A percentile compares a stretch with the other conserved stretches of the same genome.
phyloP scores from a whole-genome alignment of 2,797 vertebrate species.

The Lutjanus campechanus region DNA sequence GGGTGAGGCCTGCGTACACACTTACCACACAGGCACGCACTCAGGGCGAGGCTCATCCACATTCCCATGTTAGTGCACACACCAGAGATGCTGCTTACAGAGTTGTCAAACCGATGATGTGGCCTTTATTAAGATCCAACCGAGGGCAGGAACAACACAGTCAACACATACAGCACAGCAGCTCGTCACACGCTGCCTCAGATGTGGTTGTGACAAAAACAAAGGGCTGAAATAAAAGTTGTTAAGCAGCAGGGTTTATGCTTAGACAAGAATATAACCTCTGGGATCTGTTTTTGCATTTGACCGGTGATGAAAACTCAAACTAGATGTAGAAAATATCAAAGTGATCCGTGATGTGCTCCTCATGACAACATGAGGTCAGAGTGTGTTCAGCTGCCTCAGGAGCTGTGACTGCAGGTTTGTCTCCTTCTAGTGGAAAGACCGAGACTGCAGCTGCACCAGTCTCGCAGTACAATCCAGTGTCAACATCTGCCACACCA shows the following conservation, averaged over 20 bases:
- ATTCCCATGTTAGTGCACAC: slow-evolving; percentile 62
- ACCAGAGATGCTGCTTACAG: slow-evolving; percentile 53
- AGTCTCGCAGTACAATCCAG: background rate
- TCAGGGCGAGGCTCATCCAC: slow-evolving; percentile 72
- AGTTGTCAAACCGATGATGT: slow-evolving; percentile 59
- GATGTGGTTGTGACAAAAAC: slow-evolving; percentile 35
- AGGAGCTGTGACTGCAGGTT: slow-evolving; percentile 41
- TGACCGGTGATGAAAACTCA: slow-evolving; percentile 29
- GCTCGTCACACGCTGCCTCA: slow-evolving; percentile 25
- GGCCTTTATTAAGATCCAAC: slow-evolving; percentile 64
- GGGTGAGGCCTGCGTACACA: slow-evolving; percentile 58
- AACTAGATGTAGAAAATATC: slow-evolving; percentile 34
- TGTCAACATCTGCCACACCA: background rate
- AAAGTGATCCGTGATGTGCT: slow-evolving; percentile 11
- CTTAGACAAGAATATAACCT: slow-evolving; percentile 23
- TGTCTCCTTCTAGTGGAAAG: slow-evolving; percentile 78
- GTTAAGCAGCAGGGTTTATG: slow-evolving; percentile 32
- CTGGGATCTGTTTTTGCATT: slow-evolving; percentile 41
- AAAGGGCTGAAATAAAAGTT: slow-evolving; percentile 23
- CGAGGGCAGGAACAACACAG: slow-evolving; percentile 42
- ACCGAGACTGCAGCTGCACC: slow-evolving; percentile 39
- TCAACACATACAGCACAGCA: slow-evolving; percentile 43
- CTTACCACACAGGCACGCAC: slow-evolving; percentile 31
- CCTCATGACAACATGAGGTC: slow-evolving; percentile 15
- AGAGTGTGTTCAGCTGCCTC: slow-evolving; percentile 14